Base-by-base conservation (phyloP, 37 sponge, comb jelly and placozoan genomes). In the Amphimedon queenslandica region DNA sequence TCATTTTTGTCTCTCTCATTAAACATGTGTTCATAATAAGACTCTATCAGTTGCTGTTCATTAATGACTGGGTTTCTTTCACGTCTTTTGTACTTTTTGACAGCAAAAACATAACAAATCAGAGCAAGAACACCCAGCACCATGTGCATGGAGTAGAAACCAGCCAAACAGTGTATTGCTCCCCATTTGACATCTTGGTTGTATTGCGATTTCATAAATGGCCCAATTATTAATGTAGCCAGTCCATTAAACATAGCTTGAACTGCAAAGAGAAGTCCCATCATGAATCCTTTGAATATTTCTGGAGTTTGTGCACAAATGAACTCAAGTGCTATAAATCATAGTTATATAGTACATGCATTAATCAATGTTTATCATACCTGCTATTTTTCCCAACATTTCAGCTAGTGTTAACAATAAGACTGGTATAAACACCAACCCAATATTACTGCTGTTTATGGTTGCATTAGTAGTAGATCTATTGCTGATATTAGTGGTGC, bases 261-360 rank as follows among this genome's bases (percentile, higher is more conserved):
- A 42, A 77, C 24, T 1, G 73, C 69, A 69, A 77, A 81, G 74
- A 87, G 77, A 4, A 87, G 31, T 21, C 88, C 82, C 32, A 80
- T 81, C 31, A 81, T 66, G 2, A 81, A 71, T 16, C 82, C 77
- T 21, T 73, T 30, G 82, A 87, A 81, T 77, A 73, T 65, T 53
- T 76, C 63, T 21, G 82, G 82, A 24, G 78, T n/a, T 32, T 81
- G 75, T 11, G 77, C 88, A 72, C 77, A 81, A 27, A 81, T 71
- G 72, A 80, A 81, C 69, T 87, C 88, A 67, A 77, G 81, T 29
- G 71, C 88, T 87, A 43, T 36, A 47, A 30, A 58, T 13, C 21
- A 8, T 11, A 23, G n/a, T 41, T 24, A 70, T 41, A 21, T 16
- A 13, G 47, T 11, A 33, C 34, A 28, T 16, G 4, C 13, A 32